These are phyloP conservation scores for Thalassophryne amazonica DNA, from an alignment of 2,797 vertebrate species.

Conservation along the genomic window DNA sequence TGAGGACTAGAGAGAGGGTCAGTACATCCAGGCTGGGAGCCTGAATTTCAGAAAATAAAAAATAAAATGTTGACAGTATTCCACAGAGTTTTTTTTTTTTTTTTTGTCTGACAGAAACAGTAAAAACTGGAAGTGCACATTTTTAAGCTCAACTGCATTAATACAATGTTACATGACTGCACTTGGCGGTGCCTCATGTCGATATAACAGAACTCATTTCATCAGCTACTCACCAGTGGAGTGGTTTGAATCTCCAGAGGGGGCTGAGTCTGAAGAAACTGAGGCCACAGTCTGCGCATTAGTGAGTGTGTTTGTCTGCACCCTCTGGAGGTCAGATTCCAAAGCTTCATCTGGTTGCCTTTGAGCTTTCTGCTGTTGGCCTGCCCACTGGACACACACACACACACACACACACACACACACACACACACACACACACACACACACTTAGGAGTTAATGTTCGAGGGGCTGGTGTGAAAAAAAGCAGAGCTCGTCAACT, in stretches of 20 bases:
- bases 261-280: constrained; percentile 26
- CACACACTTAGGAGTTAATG: too few relatives aligned
- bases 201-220: not conserved
- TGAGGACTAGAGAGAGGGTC: constrained; percentile 28
- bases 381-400: constrained; percentile 56
- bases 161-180: not conserved
- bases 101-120: too few relatives aligned
- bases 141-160: not conserved
- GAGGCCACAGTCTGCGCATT: too few relatives aligned
- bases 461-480: too few relatives aligned
- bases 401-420: constrained; percentile 8
- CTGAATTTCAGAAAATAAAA: constrained; percentile 26
- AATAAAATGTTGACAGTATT: too few relatives aligned
- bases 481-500: too few relatives aligned
- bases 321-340: constrained; percentile 71
- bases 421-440: constrained; percentile 10
- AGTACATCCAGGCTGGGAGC: constrained; percentile 16
- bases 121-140: too few relatives aligned
- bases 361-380: constrained; percentile 74
- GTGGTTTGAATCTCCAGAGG: constrained; percentile 28
- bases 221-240: constrained; percentile 32
- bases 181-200: not conserved
- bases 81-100: too few relatives aligned
- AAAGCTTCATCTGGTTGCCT: constrained; percentile 75
- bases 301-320: constrained; percentile 58